Base-by-base conservation (phyloP, 2,113 vertebrate species). In the Carlito syrichta region DNA sequence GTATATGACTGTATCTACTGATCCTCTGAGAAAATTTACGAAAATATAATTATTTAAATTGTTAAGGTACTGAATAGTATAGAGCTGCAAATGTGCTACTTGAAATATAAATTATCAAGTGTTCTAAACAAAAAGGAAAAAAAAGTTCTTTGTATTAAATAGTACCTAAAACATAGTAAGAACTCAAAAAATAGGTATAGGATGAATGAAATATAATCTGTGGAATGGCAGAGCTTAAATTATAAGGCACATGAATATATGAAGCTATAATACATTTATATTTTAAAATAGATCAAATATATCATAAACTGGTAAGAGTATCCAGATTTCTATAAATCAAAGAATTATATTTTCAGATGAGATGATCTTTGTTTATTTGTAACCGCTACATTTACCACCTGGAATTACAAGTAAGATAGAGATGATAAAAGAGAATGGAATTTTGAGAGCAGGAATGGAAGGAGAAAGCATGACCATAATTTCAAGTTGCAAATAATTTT, bases 81-180 rank as follows among this genome's bases (percentile, higher is more conserved):
- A 79, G 32, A 81, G 13, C 19, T 90, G 6, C 25, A 87, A 94
- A 88, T n/a, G 5, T 87, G 69, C 58, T 38, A 69, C n/a, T 83
- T 87, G 50, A 94, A 94, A 83, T 96, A 83, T n/a, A 25, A 62
- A 11, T 91, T 77, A 83, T 69, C 43, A 77, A 86, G 83, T 62
- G 60, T 45, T 91, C 56, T 87, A 76, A 86, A 50, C 40, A 40
- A 96, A 91, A 71, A 89, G 73, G 19, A 63, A 45, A 56, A 74
- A 76, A 45, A 35, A 73, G 23, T 54, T 23, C 8, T 62, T 73
- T 23, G 22, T 73, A 13, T 52, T 78, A 35, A 82, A 71, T 11
- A 92, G 60, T 56, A 73, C 6, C 9, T 79, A 45, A 88, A 91
- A 73, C 48, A 92, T 32, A 43, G 32, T 20, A 77, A 32, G 12